These are phyloP conservation scores for Danio tinwini DNA, from an alignment of 2,797 vertebrate genomes.

Conservation along the genomic window DNA sequence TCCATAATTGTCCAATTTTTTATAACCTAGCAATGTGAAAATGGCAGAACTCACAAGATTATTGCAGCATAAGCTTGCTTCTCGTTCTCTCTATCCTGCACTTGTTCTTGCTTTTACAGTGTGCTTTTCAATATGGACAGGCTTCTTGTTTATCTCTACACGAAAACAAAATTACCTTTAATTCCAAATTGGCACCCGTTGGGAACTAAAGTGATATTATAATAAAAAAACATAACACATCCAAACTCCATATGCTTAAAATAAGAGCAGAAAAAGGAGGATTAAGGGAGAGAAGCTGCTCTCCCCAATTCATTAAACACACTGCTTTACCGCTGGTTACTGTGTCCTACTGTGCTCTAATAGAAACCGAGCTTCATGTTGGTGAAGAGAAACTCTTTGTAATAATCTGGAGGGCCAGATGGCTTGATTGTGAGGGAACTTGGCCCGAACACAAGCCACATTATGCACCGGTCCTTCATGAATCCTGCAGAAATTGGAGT, in stretches of 20 bases:
- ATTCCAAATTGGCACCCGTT: not conserved
- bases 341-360: conserved; percentile 29
- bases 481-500: not conserved
- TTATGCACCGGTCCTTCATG: not conserved
- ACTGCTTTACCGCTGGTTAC: conserved; percentile 7
- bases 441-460: not conserved
- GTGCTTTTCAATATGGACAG: not conserved
- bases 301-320: conserved; percentile 9
- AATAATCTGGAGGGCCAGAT: conserved; percentile 19
- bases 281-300: not conserved
- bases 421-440: conserved; percentile 20
- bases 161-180: not conserved
- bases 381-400: conserved; percentile 24
- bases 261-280: not conserved
- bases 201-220: not conserved
- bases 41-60: conserved; percentile 15
- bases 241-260: not conserved
- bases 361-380: conserved; percentile 18
- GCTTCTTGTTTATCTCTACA: conserved; percentile 13
- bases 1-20: conserved; percentile 37
- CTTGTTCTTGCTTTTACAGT: not conserved
- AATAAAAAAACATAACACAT: conserved; percentile 1
- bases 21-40: conserved; percentile 28
- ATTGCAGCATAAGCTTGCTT: conserved; percentile 37
- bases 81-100: not conserved